Conservation (phyloP, 2,888 invertebrate species). For the Chouioia cunea region DNA sequence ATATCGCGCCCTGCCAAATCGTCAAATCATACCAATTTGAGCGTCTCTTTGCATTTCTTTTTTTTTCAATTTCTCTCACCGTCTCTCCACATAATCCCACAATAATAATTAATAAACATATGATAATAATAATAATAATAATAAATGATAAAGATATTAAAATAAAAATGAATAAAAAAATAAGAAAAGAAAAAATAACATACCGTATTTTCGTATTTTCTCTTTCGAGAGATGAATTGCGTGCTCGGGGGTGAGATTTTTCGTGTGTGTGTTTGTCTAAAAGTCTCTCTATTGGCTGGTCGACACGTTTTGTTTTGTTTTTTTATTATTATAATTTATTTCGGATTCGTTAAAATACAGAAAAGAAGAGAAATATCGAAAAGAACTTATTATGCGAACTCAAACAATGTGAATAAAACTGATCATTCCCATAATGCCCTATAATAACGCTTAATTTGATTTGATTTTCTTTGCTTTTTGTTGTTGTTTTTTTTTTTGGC, state of each 20-base stretch:
- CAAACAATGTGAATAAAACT: no score
- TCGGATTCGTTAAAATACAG: not conserved
- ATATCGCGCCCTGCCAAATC: no score
- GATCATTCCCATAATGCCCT: no score
- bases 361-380: no score
- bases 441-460: no score
- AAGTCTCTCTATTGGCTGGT: slow-evolving; percentile 2
- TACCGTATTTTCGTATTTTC: slow-evolving; percentile 62
- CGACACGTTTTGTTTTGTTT: not conserved
- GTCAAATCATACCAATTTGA: no score
- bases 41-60: no score
- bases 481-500: no score
- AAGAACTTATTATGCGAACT: no score
- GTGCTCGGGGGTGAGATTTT: no score
- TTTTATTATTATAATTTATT: not conserved
- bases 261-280: not conserved
- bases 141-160: slow-evolving; percentile 46
- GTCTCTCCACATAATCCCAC: not conserved
- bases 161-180: slow-evolving; percentile 57
- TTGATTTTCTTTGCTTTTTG: no score
- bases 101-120: slow-evolving; percentile 46
- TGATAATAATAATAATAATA: slow-evolving; percentile 51
- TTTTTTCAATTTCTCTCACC: slow-evolving; percentile 2
- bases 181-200: slow-evolving; percentile 66
- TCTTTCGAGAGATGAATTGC: no score